Evolutionary conservation across 2,113 vertebrate genomes (phyloP).

Genomic region (Shinisaurus crocodilurus): DNA sequence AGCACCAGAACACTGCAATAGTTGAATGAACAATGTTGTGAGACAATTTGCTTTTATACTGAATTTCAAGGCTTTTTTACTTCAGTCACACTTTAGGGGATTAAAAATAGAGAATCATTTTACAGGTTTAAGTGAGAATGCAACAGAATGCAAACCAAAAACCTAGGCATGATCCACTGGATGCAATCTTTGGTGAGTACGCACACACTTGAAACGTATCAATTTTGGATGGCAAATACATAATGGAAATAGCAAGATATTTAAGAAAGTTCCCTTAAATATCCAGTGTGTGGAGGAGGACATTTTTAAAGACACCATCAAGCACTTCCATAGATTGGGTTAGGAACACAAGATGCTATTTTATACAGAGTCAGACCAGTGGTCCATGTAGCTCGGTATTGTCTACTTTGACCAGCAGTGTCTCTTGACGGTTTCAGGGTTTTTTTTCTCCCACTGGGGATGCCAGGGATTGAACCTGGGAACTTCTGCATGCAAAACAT

Average conservation of each 20-base stretch:
- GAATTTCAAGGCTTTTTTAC: slow-evolving; percentile 32
- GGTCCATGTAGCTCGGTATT: background rate
- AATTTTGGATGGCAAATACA: background rate
- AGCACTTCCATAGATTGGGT: background rate
- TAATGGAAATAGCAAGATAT: background rate
- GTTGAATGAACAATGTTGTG: slow-evolving; percentile 13
- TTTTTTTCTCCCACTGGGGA: background rate
- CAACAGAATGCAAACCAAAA: background rate
- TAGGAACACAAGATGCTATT: background rate
- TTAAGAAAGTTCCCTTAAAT: background rate
- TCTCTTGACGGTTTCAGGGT: background rate
- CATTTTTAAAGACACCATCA: background rate
- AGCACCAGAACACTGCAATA: slow-evolving; percentile 6
- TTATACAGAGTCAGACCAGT: background rate
- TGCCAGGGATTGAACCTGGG: background rate
- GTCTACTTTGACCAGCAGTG: background rate
- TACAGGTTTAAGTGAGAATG: background rate
- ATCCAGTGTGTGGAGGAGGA: accelerated
- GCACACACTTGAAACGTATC: background rate
- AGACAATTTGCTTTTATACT: background rate
- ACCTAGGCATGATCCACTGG: background rate
- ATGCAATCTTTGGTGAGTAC: background rate
- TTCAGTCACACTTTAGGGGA: slow-evolving; percentile 13
- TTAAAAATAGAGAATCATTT: slow-evolving; percentile 12
- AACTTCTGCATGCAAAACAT: background rate